Conservation (phyloP, 1,140 invertebrate genomes). For the Physella acuta region DNA sequence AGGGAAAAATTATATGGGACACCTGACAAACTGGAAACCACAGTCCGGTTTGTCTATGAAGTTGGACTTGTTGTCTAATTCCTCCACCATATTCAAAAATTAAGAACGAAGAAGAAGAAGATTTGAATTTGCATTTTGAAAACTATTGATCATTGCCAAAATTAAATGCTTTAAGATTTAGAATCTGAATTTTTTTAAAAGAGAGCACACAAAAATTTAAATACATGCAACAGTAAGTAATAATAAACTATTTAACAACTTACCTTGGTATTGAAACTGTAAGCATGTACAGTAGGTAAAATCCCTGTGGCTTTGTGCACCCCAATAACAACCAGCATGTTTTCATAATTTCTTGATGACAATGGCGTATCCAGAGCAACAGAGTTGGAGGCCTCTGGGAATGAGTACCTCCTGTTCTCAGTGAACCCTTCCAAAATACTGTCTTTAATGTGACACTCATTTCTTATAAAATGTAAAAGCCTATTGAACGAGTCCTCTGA, state of each 20-base stretch:
- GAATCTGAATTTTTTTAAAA: not conserved
- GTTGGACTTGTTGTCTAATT: no score
- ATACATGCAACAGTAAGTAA: no score
- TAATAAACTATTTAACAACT: not conserved
- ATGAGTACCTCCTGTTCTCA: conserved; percentile 17
- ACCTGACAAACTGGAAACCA: no score
- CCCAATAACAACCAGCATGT: conserved; percentile 33
- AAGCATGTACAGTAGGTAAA: conserved; percentile 31
- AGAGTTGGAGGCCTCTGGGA: conserved; percentile 18
- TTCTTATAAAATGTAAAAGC: conserved; percentile 23
- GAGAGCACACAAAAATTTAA: not conserved
- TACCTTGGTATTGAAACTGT: conserved; percentile 31
- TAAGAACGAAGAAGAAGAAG: no score
- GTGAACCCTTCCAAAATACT: conserved; percentile 23
- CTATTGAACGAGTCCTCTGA: conserved; percentile 25
- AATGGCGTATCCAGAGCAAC: conserved; percentile 18
- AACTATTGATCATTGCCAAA: no score
- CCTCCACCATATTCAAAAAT: no score
- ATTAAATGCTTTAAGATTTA: no score
- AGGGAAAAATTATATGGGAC: no score
- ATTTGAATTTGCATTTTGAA: no score
- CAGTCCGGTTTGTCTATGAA: no score
- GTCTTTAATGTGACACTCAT: conserved; percentile 21
- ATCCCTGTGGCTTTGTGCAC: conserved; percentile 30
- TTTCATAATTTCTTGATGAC: conserved; percentile 33